phyloP scores from a whole-genome alignment of 2,113 vertebrate species.

The Oreotragus oreotragus region DNA sequence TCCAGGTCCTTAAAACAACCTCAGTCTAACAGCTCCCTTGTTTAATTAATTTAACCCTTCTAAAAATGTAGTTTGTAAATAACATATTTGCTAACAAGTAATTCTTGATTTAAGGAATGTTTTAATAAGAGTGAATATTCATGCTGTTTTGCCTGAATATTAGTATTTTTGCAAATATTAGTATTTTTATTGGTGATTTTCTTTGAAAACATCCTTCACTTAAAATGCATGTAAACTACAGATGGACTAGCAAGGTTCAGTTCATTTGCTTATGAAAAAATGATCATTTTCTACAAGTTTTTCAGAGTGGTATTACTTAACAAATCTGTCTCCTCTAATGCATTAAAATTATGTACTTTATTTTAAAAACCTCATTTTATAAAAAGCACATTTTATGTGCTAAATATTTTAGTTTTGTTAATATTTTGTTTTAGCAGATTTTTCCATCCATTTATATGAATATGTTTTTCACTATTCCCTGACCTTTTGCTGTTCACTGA shows the following conservation, averaged over 20 bases:
- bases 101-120: not conserved
- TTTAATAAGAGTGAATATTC: not conserved
- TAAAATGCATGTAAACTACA: not conserved
- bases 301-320: constrained; percentile 6
- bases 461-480: not conserved
- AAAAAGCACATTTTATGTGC: not conserved
- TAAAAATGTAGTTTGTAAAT: not conserved
- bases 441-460: not conserved
- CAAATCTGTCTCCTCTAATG: not conserved
- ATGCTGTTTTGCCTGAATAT: not conserved
- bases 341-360: not conserved
- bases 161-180: not conserved
- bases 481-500: not conserved
- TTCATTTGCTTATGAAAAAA: not conserved
- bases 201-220: not conserved
- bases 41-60: not conserved
- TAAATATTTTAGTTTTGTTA: not conserved
- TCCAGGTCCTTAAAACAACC: not conserved
- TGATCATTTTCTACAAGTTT: not conserved
- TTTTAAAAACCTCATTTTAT: constrained; percentile 8
- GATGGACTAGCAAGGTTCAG: not conserved
- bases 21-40: not conserved
- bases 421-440: not conserved
- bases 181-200: not conserved
- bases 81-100: not conserved